Percentiles rank a stretch among this genome's conserved stretches.
Conservation (phyloP, 2,888 invertebrate genomes). For the Drosophila emarginata region DNA sequence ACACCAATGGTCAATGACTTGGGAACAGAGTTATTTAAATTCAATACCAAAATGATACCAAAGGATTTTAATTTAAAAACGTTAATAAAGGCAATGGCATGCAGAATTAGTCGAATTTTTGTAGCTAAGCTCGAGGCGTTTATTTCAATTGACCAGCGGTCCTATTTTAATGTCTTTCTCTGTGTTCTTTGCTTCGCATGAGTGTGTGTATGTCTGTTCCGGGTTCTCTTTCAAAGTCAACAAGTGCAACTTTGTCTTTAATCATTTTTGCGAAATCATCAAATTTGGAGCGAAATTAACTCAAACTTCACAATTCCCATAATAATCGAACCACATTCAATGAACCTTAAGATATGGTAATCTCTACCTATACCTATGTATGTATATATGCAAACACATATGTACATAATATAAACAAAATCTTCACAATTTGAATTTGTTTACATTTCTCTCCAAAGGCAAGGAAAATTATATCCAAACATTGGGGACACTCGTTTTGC, state of each 20-base stretch:
- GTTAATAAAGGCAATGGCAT: too few relatives aligned
- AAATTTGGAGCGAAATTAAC: neutral
- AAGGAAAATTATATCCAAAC: neutral
- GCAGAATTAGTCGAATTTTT: neutral
- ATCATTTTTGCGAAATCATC: conserved; percentile 2
- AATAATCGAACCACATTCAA: neutral
- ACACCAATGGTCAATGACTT: conserved; percentile 32
- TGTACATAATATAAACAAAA: neutral
- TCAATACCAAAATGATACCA: neutral
- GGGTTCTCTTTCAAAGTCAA: conserved; percentile 45
- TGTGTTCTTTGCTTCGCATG: conserved; percentile 11
- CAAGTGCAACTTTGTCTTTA: conserved; percentile 57
- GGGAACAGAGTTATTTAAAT: neutral
- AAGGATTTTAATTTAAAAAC: too few relatives aligned
- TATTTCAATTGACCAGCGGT: neutral
- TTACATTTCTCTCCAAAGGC: conserved; percentile 35
- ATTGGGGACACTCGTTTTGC: neutral
- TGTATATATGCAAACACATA: neutral
- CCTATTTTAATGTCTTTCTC: conserved; percentile 12
- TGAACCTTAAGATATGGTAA: neutral
- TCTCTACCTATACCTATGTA: neutral
- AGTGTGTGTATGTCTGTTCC: neutral
- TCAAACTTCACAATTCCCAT: neutral
- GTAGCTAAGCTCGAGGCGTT: neutral
- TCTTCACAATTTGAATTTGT: conserved; percentile 18